phyloP scores from a whole-genome alignment of 2,888 invertebrate genomes.

The Plebejus argus region DNA sequence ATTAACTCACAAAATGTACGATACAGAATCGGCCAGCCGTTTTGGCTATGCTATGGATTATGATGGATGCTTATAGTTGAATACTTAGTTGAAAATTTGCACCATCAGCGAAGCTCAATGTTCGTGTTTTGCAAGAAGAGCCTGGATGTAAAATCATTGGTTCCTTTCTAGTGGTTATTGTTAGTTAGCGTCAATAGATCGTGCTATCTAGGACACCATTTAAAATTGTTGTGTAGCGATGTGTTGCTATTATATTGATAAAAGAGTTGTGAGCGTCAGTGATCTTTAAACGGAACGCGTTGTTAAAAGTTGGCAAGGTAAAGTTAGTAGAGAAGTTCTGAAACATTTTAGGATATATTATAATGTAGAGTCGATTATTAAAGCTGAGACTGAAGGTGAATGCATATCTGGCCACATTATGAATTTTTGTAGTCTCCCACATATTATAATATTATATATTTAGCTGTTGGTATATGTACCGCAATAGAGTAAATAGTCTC shows the following conservation, averaged over 20 bases:
- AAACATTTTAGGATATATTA: background rate
- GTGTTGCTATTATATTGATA: constrained; percentile 4
- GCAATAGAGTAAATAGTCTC: background rate
- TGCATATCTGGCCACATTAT: background rate
- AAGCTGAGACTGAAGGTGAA: background rate
- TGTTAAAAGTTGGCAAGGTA: background rate
- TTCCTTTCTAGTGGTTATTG: constrained; percentile 8
- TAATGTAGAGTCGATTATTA: background rate
- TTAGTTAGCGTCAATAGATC: background rate
- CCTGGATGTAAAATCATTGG: background rate
- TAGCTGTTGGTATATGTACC: background rate
- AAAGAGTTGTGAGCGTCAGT: constrained; percentile 12
- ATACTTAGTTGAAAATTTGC: background rate
- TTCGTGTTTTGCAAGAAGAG: background rate
- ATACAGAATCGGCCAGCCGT: no score
- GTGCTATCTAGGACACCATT: background rate
- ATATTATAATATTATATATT: background rate
- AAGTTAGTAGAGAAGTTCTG: background rate
- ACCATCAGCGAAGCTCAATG: background rate
- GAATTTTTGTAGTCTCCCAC: background rate
- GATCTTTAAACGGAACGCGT: background rate
- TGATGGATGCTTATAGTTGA: background rate
- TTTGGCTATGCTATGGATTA: background rate
- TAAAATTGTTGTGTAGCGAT: background rate
- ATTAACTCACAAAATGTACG: no score